phyloP scores from a whole-genome alignment of 1,140 invertebrate species.

The Olivierus martensii region DNA sequence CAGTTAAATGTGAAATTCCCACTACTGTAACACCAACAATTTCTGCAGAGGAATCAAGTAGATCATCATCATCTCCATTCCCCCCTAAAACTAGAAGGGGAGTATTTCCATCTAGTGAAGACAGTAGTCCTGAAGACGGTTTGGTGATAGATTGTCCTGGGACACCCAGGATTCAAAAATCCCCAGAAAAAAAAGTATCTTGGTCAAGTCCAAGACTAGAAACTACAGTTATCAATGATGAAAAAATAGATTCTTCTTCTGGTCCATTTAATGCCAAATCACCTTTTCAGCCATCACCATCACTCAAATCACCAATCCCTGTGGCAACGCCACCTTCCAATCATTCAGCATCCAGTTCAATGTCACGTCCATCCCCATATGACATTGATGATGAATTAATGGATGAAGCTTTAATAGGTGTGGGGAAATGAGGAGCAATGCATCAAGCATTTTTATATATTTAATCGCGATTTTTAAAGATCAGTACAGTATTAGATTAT shows the following conservation, averaged over 20 bases:
- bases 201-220: slow-evolving; percentile 8
- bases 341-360: slow-evolving; percentile 6
- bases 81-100: slow-evolving; percentile 1
- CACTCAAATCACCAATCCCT: slow-evolving; percentile 16
- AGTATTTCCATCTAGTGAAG: slow-evolving; percentile 12
- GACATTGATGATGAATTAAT: slow-evolving; percentile 78
- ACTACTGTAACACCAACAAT: slow-evolving; percentile 4
- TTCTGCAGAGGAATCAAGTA: slow-evolving; percentile 10
- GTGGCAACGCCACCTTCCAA: slow-evolving; percentile 15
- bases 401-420: slow-evolving; percentile 67
- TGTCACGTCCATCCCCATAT: slow-evolving; percentile 44
- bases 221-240: slow-evolving; percentile 10
- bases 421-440: slow-evolving; percentile 38
- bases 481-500: too few relatives aligned
- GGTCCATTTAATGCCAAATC: slow-evolving; percentile 8
- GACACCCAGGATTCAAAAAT: slow-evolving; percentile 16
- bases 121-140: slow-evolving; percentile 29
- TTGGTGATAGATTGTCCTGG: slow-evolving; percentile 28
- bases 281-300: neutral
- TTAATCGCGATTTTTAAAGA: too few relatives aligned
- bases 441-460: too few relatives aligned
- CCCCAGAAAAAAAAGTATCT: slow-evolving; percentile 15
- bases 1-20: slow-evolving; percentile 5
- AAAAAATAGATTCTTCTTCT: slow-evolving; percentile 12
- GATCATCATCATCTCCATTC: neutral